Conservation (phyloP, 2,797 vertebrate species). For the Emydoidea blandingii region DNA sequence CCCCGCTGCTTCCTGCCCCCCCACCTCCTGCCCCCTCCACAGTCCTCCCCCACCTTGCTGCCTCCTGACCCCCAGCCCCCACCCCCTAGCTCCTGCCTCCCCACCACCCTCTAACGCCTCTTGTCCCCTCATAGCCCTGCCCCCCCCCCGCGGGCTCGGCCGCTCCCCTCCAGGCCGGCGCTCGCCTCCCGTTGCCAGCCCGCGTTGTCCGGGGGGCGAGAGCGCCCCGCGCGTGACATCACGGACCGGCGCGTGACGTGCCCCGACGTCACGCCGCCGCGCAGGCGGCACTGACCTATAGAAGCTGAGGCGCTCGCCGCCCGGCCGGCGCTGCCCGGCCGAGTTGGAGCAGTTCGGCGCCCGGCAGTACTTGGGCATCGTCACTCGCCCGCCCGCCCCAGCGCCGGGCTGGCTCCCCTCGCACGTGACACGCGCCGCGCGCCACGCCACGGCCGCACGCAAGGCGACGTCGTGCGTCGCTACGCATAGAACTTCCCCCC, state of each 20-base stretch:
- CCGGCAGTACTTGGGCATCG: constrained; percentile 82
- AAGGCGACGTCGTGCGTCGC: no score
- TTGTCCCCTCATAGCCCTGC: no score
- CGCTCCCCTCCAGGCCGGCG: neutral
- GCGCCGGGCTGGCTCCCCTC: neutral
- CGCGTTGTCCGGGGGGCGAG: neutral
- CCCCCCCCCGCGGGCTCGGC: neutral
- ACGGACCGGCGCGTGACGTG: neutral
- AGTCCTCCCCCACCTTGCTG: neutral
- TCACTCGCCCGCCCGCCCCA: neutral
- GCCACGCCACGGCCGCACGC: fast-evolving
- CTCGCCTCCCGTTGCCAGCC: neutral
- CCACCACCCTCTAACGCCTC: no score
- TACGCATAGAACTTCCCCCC: no score
- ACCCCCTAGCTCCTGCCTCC: no score
- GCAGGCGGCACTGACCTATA: constrained; percentile 78
- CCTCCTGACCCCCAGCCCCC: no score
- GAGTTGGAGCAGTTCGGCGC: constrained; percentile 80
- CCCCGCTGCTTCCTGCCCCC: no score
- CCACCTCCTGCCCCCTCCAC: neutral
- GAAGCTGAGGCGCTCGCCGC: constrained; percentile 77
- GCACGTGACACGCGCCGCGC: neutral
- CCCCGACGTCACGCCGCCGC: neutral
- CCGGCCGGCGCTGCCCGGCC: constrained; percentile 62
- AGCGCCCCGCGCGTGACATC: neutral